Base-by-base conservation (phyloP, 2,113 vertebrate species). In the Erpornis zantholeuca region DNA sequence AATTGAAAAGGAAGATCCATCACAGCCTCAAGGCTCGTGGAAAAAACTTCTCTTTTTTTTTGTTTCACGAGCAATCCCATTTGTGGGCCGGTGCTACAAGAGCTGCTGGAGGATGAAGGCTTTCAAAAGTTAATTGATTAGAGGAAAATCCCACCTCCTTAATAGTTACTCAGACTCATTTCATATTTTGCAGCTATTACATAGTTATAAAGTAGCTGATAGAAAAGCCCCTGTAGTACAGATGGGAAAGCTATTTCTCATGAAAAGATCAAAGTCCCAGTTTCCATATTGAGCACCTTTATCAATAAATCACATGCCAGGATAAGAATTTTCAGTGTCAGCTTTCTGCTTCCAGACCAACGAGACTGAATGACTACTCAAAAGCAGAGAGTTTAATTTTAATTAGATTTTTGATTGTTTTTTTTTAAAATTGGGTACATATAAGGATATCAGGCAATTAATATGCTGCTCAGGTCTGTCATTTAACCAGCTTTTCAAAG, bases 121-220 rank as follows among this genome's bases (percentile, higher is more conserved):
- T 95, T 96, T 96, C 96, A 95, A n/a, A 96, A 95, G 33, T 68
- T 71, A 95, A 96, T 95, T 96, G 96, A 96, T 96, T 68, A 95
- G 88, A 96, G 94, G 83, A 96, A 97, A 95, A 96, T 96, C 86
- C 85, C 94, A 96, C 92, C 92, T 95, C 76, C 60, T 80, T 86
- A 95, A 90, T 52, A 90, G 92, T 80, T 92, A 56, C 78, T 90
- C 80, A 59, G 85, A 44, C 59, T 88, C 68, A 81, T 95, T 95
- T 93, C 29, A 82, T 93, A 86, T 91, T 94, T 92, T 95, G 78
- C 42, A 88, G 93, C 70, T 82, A 88, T 93, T 92, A 86, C 79
- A 19, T 28, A 93, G 94, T 88, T 94, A 95, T 83, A 92, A 90
- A 96, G 90, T 71, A 92, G 88, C 88, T 94, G 96, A 90, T 68